phyloP scores from a whole-genome alignment of 2,888 invertebrate genomes.

The Hartigia nigra region DNA sequence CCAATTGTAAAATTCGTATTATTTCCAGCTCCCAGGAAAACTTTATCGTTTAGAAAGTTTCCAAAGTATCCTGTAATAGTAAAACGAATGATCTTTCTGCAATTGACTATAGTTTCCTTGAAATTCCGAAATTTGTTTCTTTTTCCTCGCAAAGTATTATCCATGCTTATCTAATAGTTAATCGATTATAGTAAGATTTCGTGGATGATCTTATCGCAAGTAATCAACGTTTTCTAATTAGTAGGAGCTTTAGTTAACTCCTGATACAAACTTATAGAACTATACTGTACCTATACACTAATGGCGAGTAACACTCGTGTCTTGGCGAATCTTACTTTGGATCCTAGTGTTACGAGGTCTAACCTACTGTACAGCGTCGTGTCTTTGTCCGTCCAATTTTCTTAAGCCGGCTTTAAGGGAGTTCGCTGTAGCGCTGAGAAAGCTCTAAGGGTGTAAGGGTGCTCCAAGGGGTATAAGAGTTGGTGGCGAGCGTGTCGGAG shows the following conservation, averaged over 20 bases:
- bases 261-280: not conserved
- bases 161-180: not conserved
- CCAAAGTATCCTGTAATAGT: no score
- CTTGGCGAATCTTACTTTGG: not conserved
- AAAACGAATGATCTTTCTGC: not conserved
- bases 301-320: not conserved
- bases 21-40: not conserved
- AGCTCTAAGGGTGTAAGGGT: conserved; percentile 3
- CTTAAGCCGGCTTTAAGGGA: conserved; percentile 7
- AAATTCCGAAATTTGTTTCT: not conserved
- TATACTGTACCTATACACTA: not conserved
- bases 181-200: not conserved
- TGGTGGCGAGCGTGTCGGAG: not conserved
- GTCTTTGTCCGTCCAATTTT: conserved; percentile 9
- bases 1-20: not conserved
- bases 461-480: not conserved
- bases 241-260: not conserved
- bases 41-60: not conserved
- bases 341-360: not conserved
- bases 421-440: not conserved
- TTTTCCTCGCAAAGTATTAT: not conserved
- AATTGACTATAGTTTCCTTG: not conserved
- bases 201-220: not conserved
- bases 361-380: not conserved
- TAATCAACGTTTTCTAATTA: not conserved